Base-by-base conservation (phyloP, 1,140 invertebrate species). In the Conus ventricosus region DNA sequence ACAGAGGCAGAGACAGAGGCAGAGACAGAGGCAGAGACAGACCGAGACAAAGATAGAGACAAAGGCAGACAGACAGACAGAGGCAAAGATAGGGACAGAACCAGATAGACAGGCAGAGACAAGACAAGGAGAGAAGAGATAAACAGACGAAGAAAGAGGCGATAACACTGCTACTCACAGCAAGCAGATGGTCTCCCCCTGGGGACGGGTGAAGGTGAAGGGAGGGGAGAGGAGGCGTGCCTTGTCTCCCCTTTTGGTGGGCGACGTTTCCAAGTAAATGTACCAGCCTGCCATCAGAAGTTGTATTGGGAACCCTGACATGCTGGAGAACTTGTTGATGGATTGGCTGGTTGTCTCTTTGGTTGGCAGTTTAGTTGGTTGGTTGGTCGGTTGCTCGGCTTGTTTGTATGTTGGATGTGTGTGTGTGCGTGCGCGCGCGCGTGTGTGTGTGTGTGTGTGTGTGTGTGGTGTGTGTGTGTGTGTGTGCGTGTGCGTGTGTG, bases 221-320 rank as follows among this genome's bases (percentile, higher is more conserved):
- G 82, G 23, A 23, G 54, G 55, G 23, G 89, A 89, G 15, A 87
- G 84, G 53, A 89, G 75, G 60, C 89, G 63, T 11, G 89, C 86
- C 13, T 23, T 63, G 67, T 87, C 71, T 4, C 86, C 86, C 11
- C 80, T 17, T 57, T 25, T 78, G 10, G 86, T 82, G 55, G 67
- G 63, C 25, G 89, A 88, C 8, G 85, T 88, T 39, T 89, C 89
- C 39, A 89, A 82, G n/a, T 80, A 89, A 7, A 89, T 89, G 80
- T 89, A 89, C 82, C 87, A 89, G 27, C 89, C 89, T 89, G 83
- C 20, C 76, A 71, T 6, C 11, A 13, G 67, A 39, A 39, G 39
- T 39, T 39, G 39, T 39, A 39, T 3, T 1, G 39, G 39, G 39
- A 39, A 1, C 39, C 39, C 39, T 39, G 39, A 39, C 39, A 39